These are phyloP conservation scores for Eulemur rubriventer DNA, from an alignment of 2,797 vertebrate genomes.

Conservation along the genomic window DNA sequence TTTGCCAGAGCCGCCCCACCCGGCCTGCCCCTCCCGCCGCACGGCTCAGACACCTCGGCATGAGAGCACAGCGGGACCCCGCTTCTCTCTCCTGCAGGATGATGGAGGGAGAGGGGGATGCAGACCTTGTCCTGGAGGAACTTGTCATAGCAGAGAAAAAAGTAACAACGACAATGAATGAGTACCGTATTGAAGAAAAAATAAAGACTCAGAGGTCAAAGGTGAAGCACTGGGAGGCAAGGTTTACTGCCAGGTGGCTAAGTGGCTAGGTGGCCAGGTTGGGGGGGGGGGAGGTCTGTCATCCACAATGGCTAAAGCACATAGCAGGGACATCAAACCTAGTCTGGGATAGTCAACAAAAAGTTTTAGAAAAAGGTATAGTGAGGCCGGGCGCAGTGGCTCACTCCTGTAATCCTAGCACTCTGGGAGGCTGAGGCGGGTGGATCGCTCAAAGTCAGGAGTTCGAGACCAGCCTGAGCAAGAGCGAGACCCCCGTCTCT, in stretches of 20 bases:
- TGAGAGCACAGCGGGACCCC: neutral
- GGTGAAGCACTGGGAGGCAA: neutral
- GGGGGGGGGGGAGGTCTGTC: neutral
- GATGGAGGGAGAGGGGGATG: neutral
- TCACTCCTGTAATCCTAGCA: too few relatives aligned
- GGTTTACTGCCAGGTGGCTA: neutral
- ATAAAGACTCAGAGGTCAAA: neutral
- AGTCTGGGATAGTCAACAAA: neutral
- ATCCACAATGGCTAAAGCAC: fast-evolving
- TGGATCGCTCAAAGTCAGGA: too few relatives aligned
- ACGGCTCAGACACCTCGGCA: fast-evolving
- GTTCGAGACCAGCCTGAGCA: too few relatives aligned
- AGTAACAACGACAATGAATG: neutral
- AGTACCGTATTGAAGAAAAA: neutral
- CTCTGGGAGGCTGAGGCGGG: too few relatives aligned
- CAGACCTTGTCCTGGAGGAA: neutral
- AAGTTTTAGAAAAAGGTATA: neutral
- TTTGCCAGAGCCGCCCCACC: neutral
- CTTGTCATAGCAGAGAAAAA: neutral
- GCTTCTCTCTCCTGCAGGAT: neutral
- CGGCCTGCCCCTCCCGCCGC: neutral
- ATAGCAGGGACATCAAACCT: neutral
- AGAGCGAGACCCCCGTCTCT: too few relatives aligned
- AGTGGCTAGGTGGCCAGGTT: neutral
- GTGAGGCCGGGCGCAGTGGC: neutral